These are phyloP conservation scores for Sandelia bainsii DNA, from an alignment of 2,797 vertebrate genomes.

Conservation along the genomic window DNA sequence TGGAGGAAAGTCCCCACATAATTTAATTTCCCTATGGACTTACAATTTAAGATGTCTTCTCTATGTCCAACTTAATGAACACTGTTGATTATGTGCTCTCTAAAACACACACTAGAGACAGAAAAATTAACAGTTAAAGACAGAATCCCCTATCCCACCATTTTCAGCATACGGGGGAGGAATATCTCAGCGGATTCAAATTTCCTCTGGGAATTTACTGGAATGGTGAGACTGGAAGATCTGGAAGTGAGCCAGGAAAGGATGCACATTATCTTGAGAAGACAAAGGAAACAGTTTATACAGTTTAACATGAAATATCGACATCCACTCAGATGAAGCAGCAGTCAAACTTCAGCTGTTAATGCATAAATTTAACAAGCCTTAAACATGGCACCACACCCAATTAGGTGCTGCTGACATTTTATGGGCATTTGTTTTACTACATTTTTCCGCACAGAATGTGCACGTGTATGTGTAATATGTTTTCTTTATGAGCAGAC, in stretches of 20 bases:
- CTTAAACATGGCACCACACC: slow-evolving; percentile 49
- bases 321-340: slow-evolving; percentile 3
- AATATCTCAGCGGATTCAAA: slow-evolving; percentile 22
- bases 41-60: slow-evolving; percentile 7
- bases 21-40: slow-evolving; percentile 15
- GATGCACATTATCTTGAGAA: slow-evolving; percentile 11
- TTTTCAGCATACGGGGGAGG: slow-evolving; percentile 9
- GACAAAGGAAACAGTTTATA: slow-evolving; percentile 16
- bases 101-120: background rate
- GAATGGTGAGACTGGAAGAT: slow-evolving; percentile 52
- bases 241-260: slow-evolving; percentile 31
- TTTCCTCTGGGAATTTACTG: slow-evolving; percentile 51
- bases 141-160: background rate
- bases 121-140: slow-evolving; percentile 2
- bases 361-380: slow-evolving; percentile 40
- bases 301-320: slow-evolving; percentile 4
- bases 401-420: slow-evolving; percentile 44
- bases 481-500: slow-evolving; percentile 56
- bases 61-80: background rate
- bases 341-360: slow-evolving; percentile 25
- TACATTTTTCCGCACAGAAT: slow-evolving; percentile 63
- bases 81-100: background rate
- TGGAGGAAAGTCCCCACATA: slow-evolving; percentile 1
- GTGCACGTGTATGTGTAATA: slow-evolving; percentile 2
- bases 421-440: slow-evolving; percentile 72